Evolutionary conservation across 2,888 invertebrate species (phyloP).

Genomic region (Trisateles emortualis): DNA sequence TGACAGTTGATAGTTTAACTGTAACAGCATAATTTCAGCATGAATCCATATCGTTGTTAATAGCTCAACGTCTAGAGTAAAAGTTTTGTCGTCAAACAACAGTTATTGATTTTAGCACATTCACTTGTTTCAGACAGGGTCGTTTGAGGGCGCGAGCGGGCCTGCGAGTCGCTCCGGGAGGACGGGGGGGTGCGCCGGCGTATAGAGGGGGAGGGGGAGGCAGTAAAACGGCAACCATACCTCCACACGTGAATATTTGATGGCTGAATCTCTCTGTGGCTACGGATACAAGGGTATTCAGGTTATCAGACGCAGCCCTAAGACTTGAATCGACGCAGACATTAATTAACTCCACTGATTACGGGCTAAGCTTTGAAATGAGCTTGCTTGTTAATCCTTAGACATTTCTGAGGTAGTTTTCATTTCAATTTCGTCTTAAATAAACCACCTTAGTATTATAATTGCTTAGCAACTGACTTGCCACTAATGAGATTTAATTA

Average conservation of each 20-base stretch:
- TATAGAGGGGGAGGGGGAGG: constrained; percentile 52
- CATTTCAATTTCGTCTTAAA: constrained; percentile 45
- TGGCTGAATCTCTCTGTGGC: constrained; percentile 80
- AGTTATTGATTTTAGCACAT: constrained; percentile 84
- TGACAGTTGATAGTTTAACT: constrained; percentile 2
- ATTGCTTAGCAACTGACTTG: constrained; percentile 2
- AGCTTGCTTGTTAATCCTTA: constrained; percentile 46
- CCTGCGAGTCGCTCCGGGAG: constrained; percentile 48
- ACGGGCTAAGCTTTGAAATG: constrained; percentile 51
- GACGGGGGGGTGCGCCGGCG: constrained; percentile 38
- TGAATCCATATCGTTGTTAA: constrained; percentile 21
- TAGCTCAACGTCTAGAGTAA: constrained; percentile 51
- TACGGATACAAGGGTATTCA: constrained; percentile 64
- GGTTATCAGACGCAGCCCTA: constrained; percentile 56
- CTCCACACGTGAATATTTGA: constrained; percentile 85
- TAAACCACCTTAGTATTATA: neutral
- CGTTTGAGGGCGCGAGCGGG: constrained; percentile 63
- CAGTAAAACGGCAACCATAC: constrained; percentile 81
- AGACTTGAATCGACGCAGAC: constrained; percentile 52
- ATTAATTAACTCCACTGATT: constrained; percentile 58
- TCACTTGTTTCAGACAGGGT: constrained; percentile 81
- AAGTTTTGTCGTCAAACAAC: constrained; percentile 80
- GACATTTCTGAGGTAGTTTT: constrained; percentile 37
- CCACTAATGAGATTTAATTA: neutral
- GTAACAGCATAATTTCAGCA: constrained; percentile 16